phyloP scores from a whole-genome alignment of 1,140 invertebrate species.

The Drosophila rhopaloa region DNA sequence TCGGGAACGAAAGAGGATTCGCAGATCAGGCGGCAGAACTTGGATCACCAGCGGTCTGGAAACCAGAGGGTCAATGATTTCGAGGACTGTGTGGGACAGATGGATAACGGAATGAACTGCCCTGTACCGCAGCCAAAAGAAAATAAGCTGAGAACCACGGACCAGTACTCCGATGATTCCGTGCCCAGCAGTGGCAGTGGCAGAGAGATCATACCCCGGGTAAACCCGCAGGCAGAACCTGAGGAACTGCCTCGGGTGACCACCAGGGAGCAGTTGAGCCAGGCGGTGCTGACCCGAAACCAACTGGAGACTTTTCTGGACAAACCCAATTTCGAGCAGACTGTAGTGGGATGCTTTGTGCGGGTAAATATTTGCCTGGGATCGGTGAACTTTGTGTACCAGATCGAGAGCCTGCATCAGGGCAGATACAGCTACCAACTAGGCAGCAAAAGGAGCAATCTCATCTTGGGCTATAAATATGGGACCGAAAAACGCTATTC shows the following conservation, averaged over 20 bases:
- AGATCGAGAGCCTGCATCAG: slow-evolving; percentile 11
- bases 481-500: neutral
- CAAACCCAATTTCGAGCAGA: slow-evolving; percentile 46
- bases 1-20: slow-evolving; percentile 16
- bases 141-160: slow-evolving; percentile 9
- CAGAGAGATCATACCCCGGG: no score
- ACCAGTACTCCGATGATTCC: slow-evolving; percentile 46
- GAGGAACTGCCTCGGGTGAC: neutral
- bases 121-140: neutral
- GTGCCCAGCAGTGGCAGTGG: slow-evolving; percentile 2
- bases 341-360: slow-evolving; percentile 41
- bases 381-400: slow-evolving; percentile 5
- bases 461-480: slow-evolving; percentile 12
- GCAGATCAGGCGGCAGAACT: neutral
- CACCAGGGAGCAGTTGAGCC: slow-evolving; percentile 6
- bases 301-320: slow-evolving; percentile 41
- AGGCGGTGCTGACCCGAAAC: slow-evolving; percentile 34
- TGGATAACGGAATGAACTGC: neutral
- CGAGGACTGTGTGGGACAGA: neutral
- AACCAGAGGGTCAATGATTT: slow-evolving; percentile 24
- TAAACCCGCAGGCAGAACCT: no score
- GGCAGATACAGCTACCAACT: slow-evolving; percentile 10
- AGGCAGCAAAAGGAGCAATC: slow-evolving; percentile 16
- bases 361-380: slow-evolving; percentile 17
- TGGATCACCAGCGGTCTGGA: slow-evolving; percentile 4